Evolutionary conservation across 2,113 vertebrate species (phyloP), one percentile per base, ranked within the genome.

Genomic region (Eupsittula cactorum): DNA sequence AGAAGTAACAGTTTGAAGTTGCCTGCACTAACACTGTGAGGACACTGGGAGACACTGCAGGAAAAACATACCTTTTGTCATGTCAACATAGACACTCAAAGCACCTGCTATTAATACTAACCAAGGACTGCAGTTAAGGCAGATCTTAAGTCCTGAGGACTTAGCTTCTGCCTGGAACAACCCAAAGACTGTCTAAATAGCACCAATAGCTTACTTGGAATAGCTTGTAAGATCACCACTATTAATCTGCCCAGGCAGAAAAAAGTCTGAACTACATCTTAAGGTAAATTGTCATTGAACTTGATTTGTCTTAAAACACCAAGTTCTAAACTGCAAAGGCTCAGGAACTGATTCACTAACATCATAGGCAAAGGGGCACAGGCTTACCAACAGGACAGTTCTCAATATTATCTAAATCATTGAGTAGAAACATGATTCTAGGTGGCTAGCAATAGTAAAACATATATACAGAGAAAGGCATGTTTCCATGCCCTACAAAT

Each of bases 381-480:
- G 19, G 9, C 29, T 68, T 42, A 79, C 31, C 33, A 82, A 53
- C 8, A 37, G 13, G 31, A 67, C 37, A 69, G 18, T 31, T 55
- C n/a, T 65, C 31, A 53, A 13, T 44, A 74, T 27, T 52, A 93
- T 39, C 21, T 50, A 71, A 76, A 41, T 62, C 10, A 50, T 5
- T 39, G 52, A 46, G 21, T 5, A 28, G n/a, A 64, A 47, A 12
- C 21, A 46, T 9, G 11, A 55, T 57, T 63, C 12, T n/a, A 81
- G 57, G 21, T 15, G 83, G 14, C 21, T 21, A 63, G 25, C 19
- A 42, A 37, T 2, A 64, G 13, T 42, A 69, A n/a, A 84, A 81
- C 13, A 33, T 25, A 67, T 0, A 41, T 4, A 57, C 6, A n/a
- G 20, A 70, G 10, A 37, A 80, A 75, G 25, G 15, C 2, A 0